Evolutionary conservation across 2,888 invertebrate species (phyloP).

Genomic region (Mesopsocus fuscifrons): DNA sequence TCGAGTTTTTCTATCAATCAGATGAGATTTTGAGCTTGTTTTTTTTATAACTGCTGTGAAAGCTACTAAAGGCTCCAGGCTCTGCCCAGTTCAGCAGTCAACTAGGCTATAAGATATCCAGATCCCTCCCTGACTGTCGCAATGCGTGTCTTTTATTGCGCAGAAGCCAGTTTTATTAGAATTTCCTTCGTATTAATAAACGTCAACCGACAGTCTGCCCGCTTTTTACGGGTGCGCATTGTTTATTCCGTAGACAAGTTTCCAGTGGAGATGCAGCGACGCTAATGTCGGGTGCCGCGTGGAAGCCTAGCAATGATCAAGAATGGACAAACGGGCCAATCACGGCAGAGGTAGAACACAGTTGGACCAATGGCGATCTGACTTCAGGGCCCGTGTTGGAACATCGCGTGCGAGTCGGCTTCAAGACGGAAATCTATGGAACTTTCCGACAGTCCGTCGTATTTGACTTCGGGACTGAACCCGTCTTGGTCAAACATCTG

Average conservation of each 20-base stretch:
- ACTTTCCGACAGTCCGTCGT: conserved; percentile 61
- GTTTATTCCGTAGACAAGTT: conserved; percentile 12
- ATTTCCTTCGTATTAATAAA: too few relatives aligned
- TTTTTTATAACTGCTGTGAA: too few relatives aligned
- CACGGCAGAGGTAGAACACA: conserved; percentile 13
- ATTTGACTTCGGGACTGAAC: conserved; percentile 50
- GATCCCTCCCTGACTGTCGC: too few relatives aligned
- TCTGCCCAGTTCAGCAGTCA: too few relatives aligned
- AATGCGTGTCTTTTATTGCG: too few relatives aligned
- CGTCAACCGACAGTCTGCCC: too few relatives aligned
- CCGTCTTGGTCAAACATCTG: conserved; percentile 41
- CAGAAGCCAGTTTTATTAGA: too few relatives aligned
- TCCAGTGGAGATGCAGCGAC: conserved; percentile 12
- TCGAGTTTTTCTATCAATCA: conserved; percentile 12
- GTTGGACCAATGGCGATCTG: conserved; percentile 10
- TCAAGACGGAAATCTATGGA: conserved; percentile 51
- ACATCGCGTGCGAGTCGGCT: conserved; percentile 34
- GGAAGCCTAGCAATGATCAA: conserved; percentile 31
- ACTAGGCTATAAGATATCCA: too few relatives aligned
- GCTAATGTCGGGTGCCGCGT: conserved; percentile 17
- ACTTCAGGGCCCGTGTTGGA: conserved; percentile 20
- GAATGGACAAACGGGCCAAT: conserved; percentile 27
- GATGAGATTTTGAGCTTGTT: background rate
- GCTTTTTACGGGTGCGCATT: too few relatives aligned
- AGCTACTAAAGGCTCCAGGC: too few relatives aligned